Evolutionary conservation across 2,888 invertebrate species (phyloP).

Genomic region (Sarcophaga carnaria): DNA sequence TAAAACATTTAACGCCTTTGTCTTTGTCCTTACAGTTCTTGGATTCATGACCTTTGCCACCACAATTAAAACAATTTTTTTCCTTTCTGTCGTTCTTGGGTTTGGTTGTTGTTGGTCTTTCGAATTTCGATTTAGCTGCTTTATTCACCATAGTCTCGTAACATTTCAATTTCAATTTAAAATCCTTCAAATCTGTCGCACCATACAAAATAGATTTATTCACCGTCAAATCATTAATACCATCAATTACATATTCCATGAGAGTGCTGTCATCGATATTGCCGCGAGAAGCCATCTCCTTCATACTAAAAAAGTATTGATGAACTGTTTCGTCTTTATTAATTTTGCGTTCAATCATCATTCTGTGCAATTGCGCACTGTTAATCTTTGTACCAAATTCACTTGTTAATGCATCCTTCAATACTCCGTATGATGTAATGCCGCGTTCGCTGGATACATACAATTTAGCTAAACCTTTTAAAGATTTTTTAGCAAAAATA

Average conservation of each 20-base stretch:
- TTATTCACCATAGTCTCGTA: no score
- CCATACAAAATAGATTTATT: no score
- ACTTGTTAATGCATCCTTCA: conserved; percentile 10
- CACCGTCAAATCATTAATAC: no score
- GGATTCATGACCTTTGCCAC: conserved; percentile 58
- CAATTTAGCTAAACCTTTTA: no score
- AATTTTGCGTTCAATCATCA: conserved; percentile 73
- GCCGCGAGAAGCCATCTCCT: conserved; percentile 19
- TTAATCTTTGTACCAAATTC: conserved; percentile 12
- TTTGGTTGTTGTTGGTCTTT: conserved; percentile 6
- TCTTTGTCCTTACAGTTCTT: conserved; percentile 44
- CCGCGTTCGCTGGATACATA: conserved; percentile 35
- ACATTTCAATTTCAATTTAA: neutral
- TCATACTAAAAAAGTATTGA: conserved; percentile 32
- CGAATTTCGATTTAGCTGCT: neutral
- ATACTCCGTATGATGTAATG: conserved; percentile 14
- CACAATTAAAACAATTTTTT: conserved; percentile 61
- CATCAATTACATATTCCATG: no score
- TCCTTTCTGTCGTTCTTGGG: conserved; percentile 27
- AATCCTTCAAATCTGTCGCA: no score
- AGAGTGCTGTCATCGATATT: conserved; percentile 2
- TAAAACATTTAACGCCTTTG: conserved; percentile 62
- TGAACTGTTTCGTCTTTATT: conserved; percentile 65
- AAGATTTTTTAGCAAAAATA: no score
- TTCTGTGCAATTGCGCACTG: conserved; percentile 61